Evolutionary conservation across 2,113 vertebrate genomes (phyloP), one percentile per base, ranked within the genome.

Genomic region (Epinephelus lanceolatus): DNA sequence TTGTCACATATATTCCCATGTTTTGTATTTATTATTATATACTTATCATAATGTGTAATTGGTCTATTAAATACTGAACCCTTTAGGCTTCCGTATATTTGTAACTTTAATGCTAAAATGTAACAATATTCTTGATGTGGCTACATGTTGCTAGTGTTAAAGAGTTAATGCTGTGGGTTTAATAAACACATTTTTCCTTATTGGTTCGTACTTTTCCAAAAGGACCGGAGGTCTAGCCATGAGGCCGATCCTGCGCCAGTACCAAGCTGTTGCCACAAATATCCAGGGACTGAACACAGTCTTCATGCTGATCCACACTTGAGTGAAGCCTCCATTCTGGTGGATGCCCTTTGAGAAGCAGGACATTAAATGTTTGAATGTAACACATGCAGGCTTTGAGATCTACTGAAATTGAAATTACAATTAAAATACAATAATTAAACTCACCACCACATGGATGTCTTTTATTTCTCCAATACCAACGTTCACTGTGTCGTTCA

Each of bases 311-410:
- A 86, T 59, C 88, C 88, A 90, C 69, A 90, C 88, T 75, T 78
- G 83, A 15, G 86, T 88, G 66, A 88, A 90, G 69, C 83, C 88
- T 81, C 85, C 83, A 14, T 90, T 90, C 83, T 90, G 88, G 33
- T 90, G 88, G 42, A 90, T 88, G 47, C 70, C 80, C 88, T 90
- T 25, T 18, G 21, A 25, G 23, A 60, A 42, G 17, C 51, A 19
- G 17, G 13, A 1, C 45, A 42, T 21, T 37, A 33, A 42, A 72
- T 5, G 15, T 60, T 7, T 71, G 9, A 59, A 23, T 47, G 18
- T 4, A 0, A 30, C 18, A 27, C 11, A 11, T 5, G n/a, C 14
- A 30, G 40, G 27, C 19, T 66, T 40, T 40, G 19, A 25, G 47
- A 40, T 37, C 23, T 9, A 18, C 11, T 40, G n/a, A 6, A 42